A percentile compares a stretch with the other conserved stretches of the same genome.
These are phyloP conservation scores for Triops cancriformis DNA, from an alignment of 1,140 invertebrate genomes.

Conservation along the genomic window DNA sequence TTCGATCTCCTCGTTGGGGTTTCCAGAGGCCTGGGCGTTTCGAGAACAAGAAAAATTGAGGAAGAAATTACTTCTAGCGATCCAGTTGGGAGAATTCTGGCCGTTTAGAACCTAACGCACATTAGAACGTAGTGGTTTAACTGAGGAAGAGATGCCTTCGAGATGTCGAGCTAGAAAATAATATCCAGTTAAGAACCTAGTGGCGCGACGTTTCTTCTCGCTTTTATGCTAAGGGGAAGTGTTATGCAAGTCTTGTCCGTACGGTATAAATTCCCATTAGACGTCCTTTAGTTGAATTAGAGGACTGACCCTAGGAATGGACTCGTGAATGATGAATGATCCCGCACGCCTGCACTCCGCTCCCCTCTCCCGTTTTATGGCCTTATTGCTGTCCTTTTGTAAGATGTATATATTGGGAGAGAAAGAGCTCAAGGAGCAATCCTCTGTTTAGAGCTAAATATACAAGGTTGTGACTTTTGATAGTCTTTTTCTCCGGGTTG, in stretches of 20 bases:
- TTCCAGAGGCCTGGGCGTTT: not conserved
- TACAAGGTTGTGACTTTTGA: not conserved
- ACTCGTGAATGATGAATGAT: slow-evolving; percentile 1
- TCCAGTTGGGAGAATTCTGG: no score
- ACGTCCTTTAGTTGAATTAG: slow-evolving; percentile 3
- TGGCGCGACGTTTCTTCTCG: no score
- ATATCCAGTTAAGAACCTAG: no score
- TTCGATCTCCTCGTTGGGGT: not conserved
- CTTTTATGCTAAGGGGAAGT: no score
- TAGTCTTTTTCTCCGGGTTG: not conserved
- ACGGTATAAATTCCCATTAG: slow-evolving; percentile 10
- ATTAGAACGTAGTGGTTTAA: no score
- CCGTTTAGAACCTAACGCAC: no score
- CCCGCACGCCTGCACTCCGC: not conserved
- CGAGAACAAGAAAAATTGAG: no score
- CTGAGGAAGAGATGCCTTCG: no score
- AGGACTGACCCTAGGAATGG: slow-evolving; percentile 3
- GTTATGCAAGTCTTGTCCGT: not conserved
- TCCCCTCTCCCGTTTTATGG: not conserved
- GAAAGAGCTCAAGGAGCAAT: not conserved
- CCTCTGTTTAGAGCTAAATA: not conserved
- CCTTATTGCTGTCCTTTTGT: slow-evolving; percentile 11
- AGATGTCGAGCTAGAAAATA: no score
- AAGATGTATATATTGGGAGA: not conserved
- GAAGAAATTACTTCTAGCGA: no score